These are phyloP conservation scores for Odontophorus gujanensis DNA, from an alignment of 2,113 vertebrate genomes.

Conservation along the genomic window DNA sequence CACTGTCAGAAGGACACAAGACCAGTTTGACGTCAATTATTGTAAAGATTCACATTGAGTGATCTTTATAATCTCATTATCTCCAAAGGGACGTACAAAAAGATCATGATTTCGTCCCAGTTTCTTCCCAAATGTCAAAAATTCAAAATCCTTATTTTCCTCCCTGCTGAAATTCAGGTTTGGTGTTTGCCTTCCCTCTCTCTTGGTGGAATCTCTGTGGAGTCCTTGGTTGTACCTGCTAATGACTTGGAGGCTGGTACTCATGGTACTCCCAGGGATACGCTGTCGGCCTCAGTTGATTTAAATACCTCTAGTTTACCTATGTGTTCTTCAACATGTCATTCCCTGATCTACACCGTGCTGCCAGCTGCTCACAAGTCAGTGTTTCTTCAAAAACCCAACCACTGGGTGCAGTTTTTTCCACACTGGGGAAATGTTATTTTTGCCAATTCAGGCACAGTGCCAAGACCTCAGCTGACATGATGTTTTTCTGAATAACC, in stretches of 20 bases:
- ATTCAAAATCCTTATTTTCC: neutral
- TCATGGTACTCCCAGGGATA: fast-evolving
- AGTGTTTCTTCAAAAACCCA: neutral
- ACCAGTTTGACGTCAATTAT: slow-evolving; percentile 5
- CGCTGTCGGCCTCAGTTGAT: neutral
- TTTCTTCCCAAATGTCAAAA: neutral
- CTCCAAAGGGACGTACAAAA: neutral
- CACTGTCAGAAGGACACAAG: neutral
- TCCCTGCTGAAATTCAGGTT: neutral
- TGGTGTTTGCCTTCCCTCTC: neutral
- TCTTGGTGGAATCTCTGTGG: neutral
- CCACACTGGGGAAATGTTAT: neutral
- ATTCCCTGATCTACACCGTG: neutral
- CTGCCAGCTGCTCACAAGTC: neutral
- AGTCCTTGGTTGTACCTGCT: neutral
- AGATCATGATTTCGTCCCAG: neutral
- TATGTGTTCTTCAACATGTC: neutral
- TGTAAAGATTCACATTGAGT: neutral
- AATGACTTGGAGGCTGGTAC: neutral
- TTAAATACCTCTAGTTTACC: neutral
- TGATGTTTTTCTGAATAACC: neutral
- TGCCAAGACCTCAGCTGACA: neutral
- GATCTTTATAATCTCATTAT: slow-evolving; percentile 17
- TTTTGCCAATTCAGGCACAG: neutral
- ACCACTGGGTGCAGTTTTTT: neutral